Base-by-base conservation (phyloP, 2,113 vertebrate genomes). In the Aegypius monachus region DNA sequence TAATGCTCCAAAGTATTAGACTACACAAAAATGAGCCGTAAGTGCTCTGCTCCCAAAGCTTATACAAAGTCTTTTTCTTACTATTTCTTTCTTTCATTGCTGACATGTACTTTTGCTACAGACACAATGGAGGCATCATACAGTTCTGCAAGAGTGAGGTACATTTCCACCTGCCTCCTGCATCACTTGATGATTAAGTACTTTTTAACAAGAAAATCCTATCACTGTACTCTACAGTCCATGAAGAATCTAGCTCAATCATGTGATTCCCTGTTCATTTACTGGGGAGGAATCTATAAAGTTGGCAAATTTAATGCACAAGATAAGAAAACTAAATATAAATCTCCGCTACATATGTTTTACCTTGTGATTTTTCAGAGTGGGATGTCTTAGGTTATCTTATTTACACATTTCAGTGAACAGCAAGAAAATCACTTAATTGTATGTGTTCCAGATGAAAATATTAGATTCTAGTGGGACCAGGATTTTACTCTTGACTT, bases 281-380 rank as follows among this genome's bases (percentile, higher is more conserved):
- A 48, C 23, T 56, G 3, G 7, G 3, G 3, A 2, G 20, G 8
- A 4, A 7, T 63, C 3, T 25, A 11, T 43, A 9, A 61, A 61
- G n/a, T 15, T 65, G 15, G 11, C 13, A 78, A 73, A 91, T 56
- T 45, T 52, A 40, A 70, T 10, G 9, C 32, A 78, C 16, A 83
- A 32, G 18, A 56, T 45, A 79, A 61, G 55, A 47, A 65, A 68
- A 67, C 32, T 58, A 72, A 78, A n/a, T 50, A 86, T 32, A 34
- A 70, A 38, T 61, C 29, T 63, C 27, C 21, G 10, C 40, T 74
- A 23, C 10, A 9, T 38, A 31, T 18, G 23, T 34, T 86, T 71
- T 63, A 40, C 14, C 5, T 38, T 63, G 11, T 7, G 11, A 22
- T 53, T 82, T 70, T 48, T 74, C 71, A 65, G 31, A 53, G 7